phyloP scores from a whole-genome alignment of 2,113 vertebrate genomes.

The Elgaria multicarinata region DNA sequence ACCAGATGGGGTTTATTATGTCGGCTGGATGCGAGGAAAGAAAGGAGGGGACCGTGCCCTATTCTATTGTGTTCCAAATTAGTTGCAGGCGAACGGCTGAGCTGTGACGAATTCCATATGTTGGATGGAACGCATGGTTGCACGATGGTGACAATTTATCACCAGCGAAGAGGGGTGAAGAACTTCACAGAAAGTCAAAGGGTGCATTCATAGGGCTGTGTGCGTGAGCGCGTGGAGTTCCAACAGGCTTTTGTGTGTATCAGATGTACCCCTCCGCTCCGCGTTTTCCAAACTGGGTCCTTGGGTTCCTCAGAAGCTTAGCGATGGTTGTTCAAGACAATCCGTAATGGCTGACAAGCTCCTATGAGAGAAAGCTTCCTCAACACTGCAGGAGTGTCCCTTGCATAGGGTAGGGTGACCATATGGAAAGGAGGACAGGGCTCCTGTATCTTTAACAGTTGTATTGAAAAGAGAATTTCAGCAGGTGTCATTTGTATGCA shows the following conservation, averaged over 20 bases:
- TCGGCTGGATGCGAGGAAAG: not conserved
- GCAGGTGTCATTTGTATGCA: no score
- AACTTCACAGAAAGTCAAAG: not conserved
- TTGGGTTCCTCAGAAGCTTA: not conserved
- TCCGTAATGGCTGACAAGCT: no score
- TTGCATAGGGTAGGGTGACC: no score
- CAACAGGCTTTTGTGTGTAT: not conserved
- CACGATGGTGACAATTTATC: not conserved
- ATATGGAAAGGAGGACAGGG: no score
- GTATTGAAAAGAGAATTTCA: no score
- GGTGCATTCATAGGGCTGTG: not conserved
- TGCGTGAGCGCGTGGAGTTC: no score
- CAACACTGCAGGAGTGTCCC: no score
- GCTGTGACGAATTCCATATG: constrained; percentile 5
- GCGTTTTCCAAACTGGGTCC: not conserved
- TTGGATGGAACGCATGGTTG: not conserved
- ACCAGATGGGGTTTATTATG: not conserved
- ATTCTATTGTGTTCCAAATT: constrained; percentile 6
- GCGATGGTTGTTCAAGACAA: no score
- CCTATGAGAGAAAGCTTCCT: no score
- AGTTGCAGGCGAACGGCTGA: not conserved
- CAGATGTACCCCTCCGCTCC: not conserved
- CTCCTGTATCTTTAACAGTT: no score
- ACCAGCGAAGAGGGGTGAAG: not conserved
- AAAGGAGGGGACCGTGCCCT: not conserved